These are phyloP conservation scores for Diachrysia chrysitis DNA, from an alignment of 2,888 invertebrate species.

Conservation along the genomic window DNA sequence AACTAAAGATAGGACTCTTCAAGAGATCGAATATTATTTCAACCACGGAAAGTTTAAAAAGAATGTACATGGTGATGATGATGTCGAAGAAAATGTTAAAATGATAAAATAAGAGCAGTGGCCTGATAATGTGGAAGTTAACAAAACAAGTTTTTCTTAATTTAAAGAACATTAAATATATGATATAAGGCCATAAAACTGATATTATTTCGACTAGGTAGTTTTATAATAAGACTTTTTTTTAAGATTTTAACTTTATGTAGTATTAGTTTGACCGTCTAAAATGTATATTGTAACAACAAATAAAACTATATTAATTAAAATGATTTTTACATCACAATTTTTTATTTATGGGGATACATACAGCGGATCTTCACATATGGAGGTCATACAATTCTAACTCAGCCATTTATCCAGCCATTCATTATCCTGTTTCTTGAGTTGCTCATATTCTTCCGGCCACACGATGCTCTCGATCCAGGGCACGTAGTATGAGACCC, in stretches of 20 bases:
- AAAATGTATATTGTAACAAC: neutral
- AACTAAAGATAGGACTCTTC: conserved; percentile 69
- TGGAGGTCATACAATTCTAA: neutral
- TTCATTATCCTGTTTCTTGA: neutral
- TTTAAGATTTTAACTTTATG: neutral
- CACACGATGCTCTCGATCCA: conserved; percentile 90
- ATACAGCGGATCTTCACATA: neutral
- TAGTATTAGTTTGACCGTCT: neutral
- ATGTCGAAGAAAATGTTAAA: conserved; percentile 35
- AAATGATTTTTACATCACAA: neutral
- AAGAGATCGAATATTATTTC: conserved; percentile 69
- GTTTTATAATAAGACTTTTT: neutral
- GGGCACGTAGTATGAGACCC: conserved; percentile 85
- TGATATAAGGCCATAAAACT: too few species aligned
- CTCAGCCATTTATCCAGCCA: conserved; percentile 17
- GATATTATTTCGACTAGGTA: neutral
- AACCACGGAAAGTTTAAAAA: conserved; percentile 47
- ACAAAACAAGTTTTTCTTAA: too few species aligned
- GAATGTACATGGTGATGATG: conserved; percentile 11
- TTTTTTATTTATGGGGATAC: neutral
- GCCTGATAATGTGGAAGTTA: neutral
- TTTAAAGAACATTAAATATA: too few species aligned
- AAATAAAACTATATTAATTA: neutral
- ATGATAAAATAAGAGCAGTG: conserved; percentile 30
- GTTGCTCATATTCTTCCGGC: conserved; percentile 68